Evolutionary conservation across 2,113 vertebrate species (phyloP).

Genomic region (Tachysurus vachellii): DNA sequence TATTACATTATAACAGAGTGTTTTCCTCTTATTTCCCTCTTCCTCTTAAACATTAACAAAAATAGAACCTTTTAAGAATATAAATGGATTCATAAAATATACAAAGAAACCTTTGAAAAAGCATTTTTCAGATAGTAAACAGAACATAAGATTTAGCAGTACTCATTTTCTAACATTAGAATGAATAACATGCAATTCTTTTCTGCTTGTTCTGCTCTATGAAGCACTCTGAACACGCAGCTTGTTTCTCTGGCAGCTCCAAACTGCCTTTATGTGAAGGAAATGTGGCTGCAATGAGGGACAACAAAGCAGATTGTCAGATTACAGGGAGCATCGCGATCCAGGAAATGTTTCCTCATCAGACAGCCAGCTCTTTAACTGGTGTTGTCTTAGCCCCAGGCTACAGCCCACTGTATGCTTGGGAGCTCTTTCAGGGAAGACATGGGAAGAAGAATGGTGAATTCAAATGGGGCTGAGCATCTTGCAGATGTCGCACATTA

Average conservation of each 20-base stretch:
- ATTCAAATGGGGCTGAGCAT: conserved; percentile 49
- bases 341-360: conserved; percentile 51
- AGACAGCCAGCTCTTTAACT: conserved; percentile 51
- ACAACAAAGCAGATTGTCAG: conserved; percentile 48
- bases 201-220: neutral
- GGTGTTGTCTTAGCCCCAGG: conserved; percentile 53
- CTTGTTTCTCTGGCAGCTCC: conserved; percentile 7
- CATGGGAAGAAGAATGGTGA: conserved; percentile 47
- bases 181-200: neutral
- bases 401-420: conserved; percentile 55
- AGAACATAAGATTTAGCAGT: neutral
- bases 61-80: neutral
- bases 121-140: neutral
- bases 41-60: neutral
- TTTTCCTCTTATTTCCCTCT: neutral
- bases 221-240: neutral
- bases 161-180: neutral
- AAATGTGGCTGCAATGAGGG: conserved; percentile 26
- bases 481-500: conserved; percentile 36
- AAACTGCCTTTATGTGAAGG: conserved; percentile 25
- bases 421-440: conserved; percentile 47
- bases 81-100: neutral
- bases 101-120: neutral
- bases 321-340: conserved; percentile 46
- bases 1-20: neutral